Base-by-base conservation (phyloP, 2,888 invertebrate genomes). In the Epinotia ramella region DNA sequence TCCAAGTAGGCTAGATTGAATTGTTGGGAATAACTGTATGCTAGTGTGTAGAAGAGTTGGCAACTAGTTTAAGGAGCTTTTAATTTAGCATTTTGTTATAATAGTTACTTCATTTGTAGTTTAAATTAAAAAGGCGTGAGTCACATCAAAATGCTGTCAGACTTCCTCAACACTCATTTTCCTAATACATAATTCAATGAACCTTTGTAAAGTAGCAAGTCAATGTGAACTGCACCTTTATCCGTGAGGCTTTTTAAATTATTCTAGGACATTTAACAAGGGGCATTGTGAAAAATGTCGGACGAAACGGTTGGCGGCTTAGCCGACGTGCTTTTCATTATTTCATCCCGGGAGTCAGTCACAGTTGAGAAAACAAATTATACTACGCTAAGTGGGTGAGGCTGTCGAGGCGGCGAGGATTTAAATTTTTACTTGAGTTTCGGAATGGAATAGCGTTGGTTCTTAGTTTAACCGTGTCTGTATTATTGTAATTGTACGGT, bases 291-390 rank as follows among this genome's bases (percentile, higher is more conserved):
- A 74, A 69, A 68, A 69, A 74, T 69, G 63, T 57, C 57, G 33
- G 46, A 53, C 68, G 63, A 68, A 56, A 46, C 44, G 33, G 53
- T 62, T 44, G 59, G 63, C 64, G 63, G 63, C 68, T 68, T 69
- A 69, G 56, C 56, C 40, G 57, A 24, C 73, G 62, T 53, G 63
- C 68, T 69, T 59, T 74, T 70, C 74, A 70, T 74, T 59, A 73
- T 73, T 68, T 73, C 63, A 46, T 28, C 33, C 49, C 66, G 70
- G 24, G 7, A 44, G 44, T 69, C 57, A 68, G 73, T 67, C 73
- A 68, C 68, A 63, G 68, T 69, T 46, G 64, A 69, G 69, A 57
- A 74, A 74, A 69, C 69, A 74, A 74, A 74, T 74, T 74, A 59
- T 60, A 18, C 63, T 33, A 20, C 33, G 28, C 57, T 59, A 69